Conservation (phyloP, 2,888 invertebrate species). For the Tinea trinotella region DNA sequence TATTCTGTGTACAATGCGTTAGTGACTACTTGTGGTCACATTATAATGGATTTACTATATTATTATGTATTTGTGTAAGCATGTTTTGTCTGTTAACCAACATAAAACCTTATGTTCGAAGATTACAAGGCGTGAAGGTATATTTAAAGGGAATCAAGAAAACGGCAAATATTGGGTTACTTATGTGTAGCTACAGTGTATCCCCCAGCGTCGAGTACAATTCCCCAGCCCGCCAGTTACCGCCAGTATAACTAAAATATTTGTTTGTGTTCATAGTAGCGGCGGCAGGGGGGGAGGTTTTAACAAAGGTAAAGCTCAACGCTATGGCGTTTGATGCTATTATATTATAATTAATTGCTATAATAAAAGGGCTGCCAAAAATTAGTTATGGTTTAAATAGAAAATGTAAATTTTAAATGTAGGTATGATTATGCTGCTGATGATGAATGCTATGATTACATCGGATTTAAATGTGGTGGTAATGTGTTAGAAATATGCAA, state of each 20-base stretch:
- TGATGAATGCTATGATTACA: no score
- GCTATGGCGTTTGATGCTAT: conserved; percentile 82
- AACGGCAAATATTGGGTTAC: conserved; percentile 50
- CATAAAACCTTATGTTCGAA: conserved; percentile 44
- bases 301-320: conserved; percentile 96
- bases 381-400: conserved; percentile 14
- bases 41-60: neutral
- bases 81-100: conserved; percentile 15
- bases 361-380: conserved; percentile 67
- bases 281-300: conserved; percentile 95
- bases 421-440: no score
- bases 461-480: no score
- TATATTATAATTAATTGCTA: conserved; percentile 70
- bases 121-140: conserved; percentile 65
- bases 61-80: conserved; percentile 11
- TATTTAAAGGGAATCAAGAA: conserved; percentile 71
- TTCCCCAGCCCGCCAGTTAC: conserved; percentile 73
- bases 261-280: conserved; percentile 96
- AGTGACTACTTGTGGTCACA: no score
- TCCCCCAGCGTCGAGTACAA: conserved; percentile 40
- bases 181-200: conserved; percentile 66
- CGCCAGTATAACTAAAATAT: conserved; percentile 81
- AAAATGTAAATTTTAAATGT: no score
- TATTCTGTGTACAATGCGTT: no score
- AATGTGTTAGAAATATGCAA: no score